Base-by-base conservation (phyloP, 37 sponge, comb jelly and placozoan genomes). In the Tethya wilhelma region DNA sequence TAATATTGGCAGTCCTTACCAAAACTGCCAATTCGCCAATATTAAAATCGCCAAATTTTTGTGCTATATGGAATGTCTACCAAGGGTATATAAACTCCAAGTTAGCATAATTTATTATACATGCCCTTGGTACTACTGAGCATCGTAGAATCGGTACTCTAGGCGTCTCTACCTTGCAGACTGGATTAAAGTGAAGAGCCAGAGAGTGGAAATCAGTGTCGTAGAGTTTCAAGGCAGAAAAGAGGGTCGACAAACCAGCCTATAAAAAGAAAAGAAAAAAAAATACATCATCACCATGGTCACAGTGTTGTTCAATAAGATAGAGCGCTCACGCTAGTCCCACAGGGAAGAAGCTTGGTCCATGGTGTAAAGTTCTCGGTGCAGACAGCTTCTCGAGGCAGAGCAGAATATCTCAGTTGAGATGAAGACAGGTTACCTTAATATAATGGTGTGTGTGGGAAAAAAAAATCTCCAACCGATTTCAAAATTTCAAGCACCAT, bases 351-450 rank as follows among this genome's bases (percentile, higher is more conserved):
- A 26, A 96, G 90, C 81, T 99, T 99, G 44, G 78, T 87, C 93
- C 92, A 94, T 9, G 99, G 99, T 26, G 99, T 96, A 64, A 99
- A 87, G 74, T 99, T 99, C 66, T 99, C 97, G 29, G 99, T 99
- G 69, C 99, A 99, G 11, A 99, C 97, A 38, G 83, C 79, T 73
- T 99, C 99, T 30, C 95, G 44, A 0, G 99, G 93, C 22, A 96
- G 67, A 39, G 89, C 89, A 72, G 90, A 91, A 74, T 99, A 96
- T 8, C 90, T 74, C 60, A 97, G 68, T 31, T 44, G 71, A 25
- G 63, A 32, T 12, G 83, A 65, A 6, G 91, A 85, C 1, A 85
- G 8, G 44, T 91, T 86, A 20, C 87, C 91, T 91, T 19, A 3
- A 32, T n/a, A n/a, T n/a, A n/a, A n/a, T n/a, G n/a, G n/a, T n/a